Base-by-base conservation (phyloP, 2,113 vertebrate genomes). In the Xenopus borealis region DNA sequence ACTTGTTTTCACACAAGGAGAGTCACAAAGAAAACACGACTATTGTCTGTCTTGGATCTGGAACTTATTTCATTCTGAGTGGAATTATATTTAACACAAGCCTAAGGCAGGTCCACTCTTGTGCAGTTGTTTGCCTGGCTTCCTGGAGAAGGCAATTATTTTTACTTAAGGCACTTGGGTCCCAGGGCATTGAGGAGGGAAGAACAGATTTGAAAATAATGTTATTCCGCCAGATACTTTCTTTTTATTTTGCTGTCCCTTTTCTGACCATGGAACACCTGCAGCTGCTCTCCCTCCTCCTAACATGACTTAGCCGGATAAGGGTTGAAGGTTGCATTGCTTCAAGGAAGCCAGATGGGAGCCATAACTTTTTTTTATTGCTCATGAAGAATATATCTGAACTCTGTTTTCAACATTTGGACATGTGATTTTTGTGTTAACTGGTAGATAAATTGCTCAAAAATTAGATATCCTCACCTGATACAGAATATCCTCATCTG, bases 281-380 rank as follows among this genome's bases (percentile, higher is more conserved):
- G 71, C 61, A 72, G 47, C 62, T 55, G 18, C 71, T 14, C 47
- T 9, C 62, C 71, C 9, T 9, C 46, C 62, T 46, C 62, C 19
- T 20, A 33, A 20, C 61, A 72, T 65, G 64, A 72, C 20, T 72
- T 57, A 62, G 44, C n/a, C 50, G 59, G 47, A 59, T 18, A 17
- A 13, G 45, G 62, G 47, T 62, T 64, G 47, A 55, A 10, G 53
- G 62, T 23, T 64, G 61, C 12, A 64, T 72, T 65, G 62, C 71
- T 72, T 44, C 40, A 59, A 55, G 62, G 71, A 72, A 64, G 52
- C 45, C 71, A 72, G 71, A 64, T 64, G 71, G 71, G 62, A 72
- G 71, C 33, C 61, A 72, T 72, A 72, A 72, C 47, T 10, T 52
- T 72, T 52, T 72, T 12, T 72, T 55, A 55, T 44, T 72, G 59